These are phyloP conservation scores for Tiliacea citrago DNA, from an alignment of 2,888 invertebrate genomes.

Conservation along the genomic window DNA sequence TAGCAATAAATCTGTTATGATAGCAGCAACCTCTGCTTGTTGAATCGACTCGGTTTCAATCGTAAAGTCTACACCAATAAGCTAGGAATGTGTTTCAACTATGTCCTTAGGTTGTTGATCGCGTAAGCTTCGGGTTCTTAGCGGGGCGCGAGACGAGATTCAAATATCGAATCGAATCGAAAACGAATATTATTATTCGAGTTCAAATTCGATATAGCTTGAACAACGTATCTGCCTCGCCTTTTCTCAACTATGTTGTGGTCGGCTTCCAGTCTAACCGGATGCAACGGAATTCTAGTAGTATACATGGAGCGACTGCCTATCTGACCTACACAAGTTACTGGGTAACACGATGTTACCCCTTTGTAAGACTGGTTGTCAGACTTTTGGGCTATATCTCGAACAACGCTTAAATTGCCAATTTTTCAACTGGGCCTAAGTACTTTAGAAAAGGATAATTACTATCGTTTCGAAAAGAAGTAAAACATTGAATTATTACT, in stretches of 20 bases:
- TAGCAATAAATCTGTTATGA: slow-evolving; percentile 75
- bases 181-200: neutral
- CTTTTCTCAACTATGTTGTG: too few relatives aligned
- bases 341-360: too few relatives aligned
- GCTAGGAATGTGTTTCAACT: slow-evolving; percentile 79
- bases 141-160: slow-evolving; percentile 32
- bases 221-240: neutral
- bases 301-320: too few relatives aligned
- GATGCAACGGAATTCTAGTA: too few relatives aligned
- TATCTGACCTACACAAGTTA: too few relatives aligned
- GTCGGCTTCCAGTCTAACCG: too few relatives aligned
- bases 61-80: slow-evolving; percentile 74
- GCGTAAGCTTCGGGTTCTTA: slow-evolving; percentile 68
- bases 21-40: slow-evolving; percentile 69
- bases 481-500: neutral
- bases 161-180: slow-evolving; percentile 43
- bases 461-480: neutral
- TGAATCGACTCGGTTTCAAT: slow-evolving; percentile 70
- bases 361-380: too few relatives aligned
- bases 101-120: slow-evolving; percentile 79
- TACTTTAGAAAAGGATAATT: neutral
- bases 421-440: neutral
- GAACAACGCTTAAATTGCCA: neutral
- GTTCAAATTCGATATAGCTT: too few relatives aligned
- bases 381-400: too few relatives aligned